phyloP scores from a whole-genome alignment of 2,888 invertebrate genomes.

The Operophtera brumata region DNA sequence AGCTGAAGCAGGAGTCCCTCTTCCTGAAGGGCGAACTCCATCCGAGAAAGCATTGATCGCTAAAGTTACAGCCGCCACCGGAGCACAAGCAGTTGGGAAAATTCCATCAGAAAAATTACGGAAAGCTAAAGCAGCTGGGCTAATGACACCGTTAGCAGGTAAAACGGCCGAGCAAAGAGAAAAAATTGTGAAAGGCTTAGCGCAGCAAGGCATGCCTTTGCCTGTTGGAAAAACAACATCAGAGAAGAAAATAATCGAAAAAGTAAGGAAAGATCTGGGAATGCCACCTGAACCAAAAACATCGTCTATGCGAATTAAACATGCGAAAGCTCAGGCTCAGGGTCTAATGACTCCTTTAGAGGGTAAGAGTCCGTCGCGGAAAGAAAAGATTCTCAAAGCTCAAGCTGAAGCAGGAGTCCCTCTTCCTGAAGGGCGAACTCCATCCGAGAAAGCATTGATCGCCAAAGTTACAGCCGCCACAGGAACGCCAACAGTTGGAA shows the following conservation, averaged over 20 bases:
- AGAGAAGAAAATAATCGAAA: conserved; percentile 30
- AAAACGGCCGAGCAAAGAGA: conserved; percentile 38
- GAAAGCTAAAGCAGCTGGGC: conserved; percentile 26
- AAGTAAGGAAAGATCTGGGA: conserved; percentile 33
- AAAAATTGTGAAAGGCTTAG: conserved; percentile 35
- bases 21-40: conserved; percentile 37
- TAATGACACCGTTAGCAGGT: conserved; percentile 34
- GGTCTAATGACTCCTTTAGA: conserved; percentile 42
- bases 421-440: conserved; percentile 40
- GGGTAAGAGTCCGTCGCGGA: conserved; percentile 37
- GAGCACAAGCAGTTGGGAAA: conserved; percentile 35
- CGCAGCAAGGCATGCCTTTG: conserved; percentile 31
- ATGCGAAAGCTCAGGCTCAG: conserved; percentile 32
- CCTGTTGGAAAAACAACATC: conserved; percentile 35
- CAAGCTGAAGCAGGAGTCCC: conserved; percentile 36
- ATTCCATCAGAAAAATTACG: conserved; percentile 35
- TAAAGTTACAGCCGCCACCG: conserved; percentile 23
- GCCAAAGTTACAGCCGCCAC: conserved; percentile 25
- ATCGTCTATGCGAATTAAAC: conserved; percentile 19
- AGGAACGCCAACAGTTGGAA: conserved; percentile 24
- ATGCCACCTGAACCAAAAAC: conserved; percentile 41
- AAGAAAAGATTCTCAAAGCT: conserved; percentile 37
- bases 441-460: conserved; percentile 40
- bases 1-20: conserved; percentile 32
- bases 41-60: conserved; percentile 38